Evolutionary conservation across 2,797 vertebrate genomes (phyloP), one percentile per base, ranked within the genome.

Genomic region (Adrianichthys oophorus): DNA sequence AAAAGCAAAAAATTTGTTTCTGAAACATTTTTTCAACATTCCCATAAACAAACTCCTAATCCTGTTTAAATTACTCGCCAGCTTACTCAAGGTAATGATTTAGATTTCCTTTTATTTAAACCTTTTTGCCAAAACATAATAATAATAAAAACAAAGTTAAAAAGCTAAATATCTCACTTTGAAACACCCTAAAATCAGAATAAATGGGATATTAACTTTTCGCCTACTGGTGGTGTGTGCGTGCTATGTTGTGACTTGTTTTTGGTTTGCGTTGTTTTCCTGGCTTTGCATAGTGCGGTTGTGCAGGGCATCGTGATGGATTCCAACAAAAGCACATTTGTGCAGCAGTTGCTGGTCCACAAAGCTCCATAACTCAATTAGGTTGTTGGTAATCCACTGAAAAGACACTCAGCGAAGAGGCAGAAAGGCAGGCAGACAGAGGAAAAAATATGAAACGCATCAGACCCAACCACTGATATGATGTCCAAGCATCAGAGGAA

Each of bases 351-450:
- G 79, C 70, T 76, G 79, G 76, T 84, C 79, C 72, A 73, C 65
- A 64, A 65, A 69, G 80, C 79, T 59, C 70, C 57, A 48, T 89
- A 91, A 91, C 85, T 62, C 55, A 76, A 91, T 91, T 86, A 90
- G 74, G 52, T 62, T 61, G 84, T 74, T 83, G 77, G 83, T 90
- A 91, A 91, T 89, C 72, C 81, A 90, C 80, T 89, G 86, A 90
- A 79, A 76, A 85, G 79, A 87, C 85, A 87, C 77, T 76, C 76
- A 75, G 65, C 48, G 54, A 62, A 75, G 70, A 81, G 69, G 58
- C 58, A 68, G 68, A 52, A 68, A 72, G 53, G 69, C 69, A 64
- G 69, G 48, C 57, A 42, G 55, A 70, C 66, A 56, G 52, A 56
- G 60, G 10, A 67, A 64, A 66, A 85, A 73, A 80, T 76, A 75